A percentile compares a stretch with the other conserved stretches of the same genome.
These are phyloP conservation scores for Rhabdophis nuchalis DNA, from an alignment of 2,797 vertebrate species.

Conservation along the genomic window DNA sequence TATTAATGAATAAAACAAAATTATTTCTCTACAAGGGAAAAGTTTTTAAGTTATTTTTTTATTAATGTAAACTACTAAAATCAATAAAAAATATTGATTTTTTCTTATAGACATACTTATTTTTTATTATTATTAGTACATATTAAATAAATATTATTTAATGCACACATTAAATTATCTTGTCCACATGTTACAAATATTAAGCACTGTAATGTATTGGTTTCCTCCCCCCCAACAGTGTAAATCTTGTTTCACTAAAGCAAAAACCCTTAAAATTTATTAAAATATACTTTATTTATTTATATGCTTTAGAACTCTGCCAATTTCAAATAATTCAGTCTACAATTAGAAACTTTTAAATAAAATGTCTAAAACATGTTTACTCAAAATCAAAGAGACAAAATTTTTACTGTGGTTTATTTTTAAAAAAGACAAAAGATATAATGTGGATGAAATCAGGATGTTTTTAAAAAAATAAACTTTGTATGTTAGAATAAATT, in stretches of 20 bases:
- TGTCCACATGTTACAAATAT: background rate
- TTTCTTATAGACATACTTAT: background rate
- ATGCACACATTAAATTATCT: background rate
- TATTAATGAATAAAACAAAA: background rate
- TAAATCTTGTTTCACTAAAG: background rate
- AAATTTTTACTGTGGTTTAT: background rate
- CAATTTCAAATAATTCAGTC: background rate
- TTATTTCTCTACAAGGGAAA: background rate
- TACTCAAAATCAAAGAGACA: background rate
- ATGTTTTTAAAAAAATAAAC: background rate
- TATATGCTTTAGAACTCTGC: background rate
- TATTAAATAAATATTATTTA: background rate
- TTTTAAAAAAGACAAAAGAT: background rate
- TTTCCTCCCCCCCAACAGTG: background rate
- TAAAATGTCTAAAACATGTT: background rate
- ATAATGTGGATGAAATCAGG: background rate
- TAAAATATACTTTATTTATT: background rate
- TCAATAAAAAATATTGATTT: background rate
- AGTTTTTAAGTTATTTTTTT: background rate
- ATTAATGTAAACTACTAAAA: background rate
- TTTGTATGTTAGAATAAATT: background rate
- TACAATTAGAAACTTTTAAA: background rate
- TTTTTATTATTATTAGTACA: background rate
- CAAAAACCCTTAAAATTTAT: background rate
- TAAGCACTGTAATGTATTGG: background rate